These are phyloP conservation scores for Anguilla obscura DNA, from an alignment of 2,797 vertebrate species.

Conservation along the genomic window DNA sequence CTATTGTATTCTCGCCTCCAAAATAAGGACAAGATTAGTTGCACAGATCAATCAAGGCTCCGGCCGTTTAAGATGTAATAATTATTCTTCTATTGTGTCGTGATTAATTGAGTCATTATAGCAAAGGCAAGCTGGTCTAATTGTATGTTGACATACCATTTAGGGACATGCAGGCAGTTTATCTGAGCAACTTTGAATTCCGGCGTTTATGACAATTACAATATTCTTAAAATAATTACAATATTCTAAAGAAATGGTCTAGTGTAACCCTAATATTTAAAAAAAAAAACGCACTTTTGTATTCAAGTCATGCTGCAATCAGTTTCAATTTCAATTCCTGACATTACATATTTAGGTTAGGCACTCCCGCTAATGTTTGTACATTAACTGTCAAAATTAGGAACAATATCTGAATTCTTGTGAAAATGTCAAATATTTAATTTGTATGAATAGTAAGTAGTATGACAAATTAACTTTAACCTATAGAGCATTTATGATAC, in stretches of 20 bases:
- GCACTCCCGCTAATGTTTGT: background rate
- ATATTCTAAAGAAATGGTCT: background rate
- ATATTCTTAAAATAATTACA: background rate
- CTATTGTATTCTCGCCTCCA: conserved; percentile 55
- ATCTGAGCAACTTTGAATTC: background rate
- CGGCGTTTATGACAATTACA: background rate
- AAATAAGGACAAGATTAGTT: conserved; percentile 51
- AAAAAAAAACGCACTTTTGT: background rate
- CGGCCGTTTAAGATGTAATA: conserved; percentile 54
- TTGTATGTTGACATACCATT: conserved; percentile 57
- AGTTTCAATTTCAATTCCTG: background rate
- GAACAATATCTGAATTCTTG: background rate
- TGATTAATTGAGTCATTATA: background rate
- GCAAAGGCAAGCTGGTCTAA: conserved; percentile 31
- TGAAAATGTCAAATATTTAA: background rate
- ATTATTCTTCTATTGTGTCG: conserved; percentile 40
- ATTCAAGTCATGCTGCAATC: background rate
- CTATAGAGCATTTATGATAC: background rate
- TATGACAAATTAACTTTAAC: background rate
- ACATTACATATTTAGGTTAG: background rate
- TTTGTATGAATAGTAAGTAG: background rate
- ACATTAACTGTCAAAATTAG: no score
- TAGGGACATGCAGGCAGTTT: background rate
- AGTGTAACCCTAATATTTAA: background rate
- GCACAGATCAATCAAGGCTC: conserved; percentile 11